Percentiles rank a stretch among this genome's conserved stretches.
Evolutionary conservation across 2,888 invertebrate genomes (phyloP).

Genomic region (Hypena proboscidalis): DNA sequence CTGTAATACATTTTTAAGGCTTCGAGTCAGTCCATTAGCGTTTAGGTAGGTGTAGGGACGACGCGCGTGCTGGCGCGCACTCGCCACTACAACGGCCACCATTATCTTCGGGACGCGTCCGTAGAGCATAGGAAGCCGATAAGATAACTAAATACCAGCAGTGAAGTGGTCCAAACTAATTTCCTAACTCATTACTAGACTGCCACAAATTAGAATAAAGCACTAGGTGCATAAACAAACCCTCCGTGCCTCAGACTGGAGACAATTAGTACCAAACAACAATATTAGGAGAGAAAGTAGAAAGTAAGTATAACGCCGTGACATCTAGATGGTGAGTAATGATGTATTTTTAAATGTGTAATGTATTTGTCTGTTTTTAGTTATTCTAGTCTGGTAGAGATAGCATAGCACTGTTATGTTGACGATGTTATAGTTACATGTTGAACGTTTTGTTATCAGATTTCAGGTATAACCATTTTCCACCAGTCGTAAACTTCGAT

Average conservation of each 20-base stretch:
- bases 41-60: slow-evolving; percentile 33
- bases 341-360: slow-evolving; percentile 38
- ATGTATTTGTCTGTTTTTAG: slow-evolving; percentile 24
- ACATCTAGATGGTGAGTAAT: slow-evolving; percentile 59
- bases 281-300: slow-evolving; percentile 65
- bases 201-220: slow-evolving; percentile 61
- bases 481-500: slow-evolving; percentile 43
- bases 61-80: slow-evolving; percentile 17
- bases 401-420: slow-evolving; percentile 28
- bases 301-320: slow-evolving; percentile 59
- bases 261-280: slow-evolving; percentile 51
- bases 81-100: slow-evolving; percentile 23
- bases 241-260: slow-evolving; percentile 39
- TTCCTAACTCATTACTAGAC: slow-evolving; percentile 41
- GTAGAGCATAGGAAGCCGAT: slow-evolving; percentile 55
- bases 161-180: slow-evolving; percentile 36
- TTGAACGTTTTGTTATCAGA: slow-evolving; percentile 33
- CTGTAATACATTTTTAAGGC: slow-evolving; percentile 58
- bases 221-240: slow-evolving; percentile 55
- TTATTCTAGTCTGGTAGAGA: slow-evolving; percentile 43
- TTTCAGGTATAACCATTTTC: slow-evolving; percentile 36
- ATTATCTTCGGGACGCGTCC: slow-evolving; percentile 49
- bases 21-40: slow-evolving; percentile 59
- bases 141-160: slow-evolving; percentile 44
- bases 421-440: slow-evolving; percentile 23